A percentile compares a stretch with the other conserved stretches of the same genome.
Evolutionary conservation across 2,113 vertebrate species (phyloP).

Genomic region (Vidua chalybeata): DNA sequence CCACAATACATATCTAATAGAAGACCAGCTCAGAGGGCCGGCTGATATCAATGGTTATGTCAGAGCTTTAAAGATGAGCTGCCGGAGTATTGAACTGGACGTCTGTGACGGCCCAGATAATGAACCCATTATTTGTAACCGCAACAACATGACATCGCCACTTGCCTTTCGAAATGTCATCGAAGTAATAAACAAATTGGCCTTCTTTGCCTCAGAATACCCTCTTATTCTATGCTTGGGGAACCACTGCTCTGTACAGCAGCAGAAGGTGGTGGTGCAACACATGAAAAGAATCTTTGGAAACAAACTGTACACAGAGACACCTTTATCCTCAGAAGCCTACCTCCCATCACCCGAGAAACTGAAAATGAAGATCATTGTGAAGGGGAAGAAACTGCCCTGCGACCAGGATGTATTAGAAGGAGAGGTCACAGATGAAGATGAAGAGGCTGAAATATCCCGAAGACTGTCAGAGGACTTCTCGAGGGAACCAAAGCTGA

Average conservation of each 20-base stretch:
- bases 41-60: constrained; percentile 91
- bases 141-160: constrained; percentile 79
- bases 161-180: constrained; percentile 86
- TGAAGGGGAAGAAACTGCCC: constrained; percentile 91
- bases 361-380: constrained; percentile 86
- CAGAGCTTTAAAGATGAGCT: constrained; percentile 89
- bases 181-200: constrained; percentile 92
- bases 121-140: constrained; percentile 91
- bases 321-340: constrained; percentile 76
- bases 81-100: constrained; percentile 92
- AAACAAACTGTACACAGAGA: constrained; percentile 83
- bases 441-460: constrained; percentile 91
- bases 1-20: constrained; percentile 93
- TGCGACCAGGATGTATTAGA: constrained; percentile 80
- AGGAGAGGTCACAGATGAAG: constrained; percentile 94
- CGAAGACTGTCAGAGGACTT: constrained; percentile 74
- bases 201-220: constrained; percentile 91
- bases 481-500: constrained; percentile 78
- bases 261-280: constrained; percentile 89
- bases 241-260: constrained; percentile 87
- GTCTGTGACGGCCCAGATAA: constrained; percentile 92
- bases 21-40: constrained; percentile 90
- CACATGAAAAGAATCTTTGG: constrained; percentile 90
- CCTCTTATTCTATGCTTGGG: constrained; percentile 92
- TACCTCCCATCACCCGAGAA: constrained; percentile 91